phyloP scores from a whole-genome alignment of 2,888 invertebrate genomes.

The Lutraria lutraria region DNA sequence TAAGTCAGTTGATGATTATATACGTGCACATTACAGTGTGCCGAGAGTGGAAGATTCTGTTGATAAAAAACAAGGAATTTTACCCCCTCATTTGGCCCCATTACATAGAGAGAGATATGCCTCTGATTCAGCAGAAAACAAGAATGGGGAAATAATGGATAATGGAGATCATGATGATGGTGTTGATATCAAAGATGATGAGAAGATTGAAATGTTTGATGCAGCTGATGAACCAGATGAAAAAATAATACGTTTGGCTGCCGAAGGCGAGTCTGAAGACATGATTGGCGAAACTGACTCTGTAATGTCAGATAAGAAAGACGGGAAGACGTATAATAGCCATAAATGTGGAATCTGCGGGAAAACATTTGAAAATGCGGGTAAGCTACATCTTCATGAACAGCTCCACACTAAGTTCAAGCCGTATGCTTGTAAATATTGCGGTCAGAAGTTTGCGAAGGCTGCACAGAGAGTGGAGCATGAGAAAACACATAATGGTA shows the following conservation, averaged over 20 bases:
- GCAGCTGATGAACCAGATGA: slow-evolving; percentile 36
- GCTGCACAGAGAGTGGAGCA: slow-evolving; percentile 77
- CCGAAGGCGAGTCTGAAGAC: slow-evolving; percentile 8
- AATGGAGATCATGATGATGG: slow-evolving; percentile 38
- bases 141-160: background rate
- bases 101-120: slow-evolving; percentile 41
- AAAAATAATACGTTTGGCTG: background rate
- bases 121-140: slow-evolving; percentile 28
- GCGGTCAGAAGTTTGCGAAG: slow-evolving; percentile 78
- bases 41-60: slow-evolving; percentile 43
- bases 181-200: slow-evolving; percentile 37
- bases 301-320: slow-evolving; percentile 52
- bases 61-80: slow-evolving; percentile 31
- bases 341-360: slow-evolving; percentile 79
- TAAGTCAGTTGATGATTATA: slow-evolving; percentile 66
- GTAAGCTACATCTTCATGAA: slow-evolving; percentile 77
- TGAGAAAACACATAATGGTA: slow-evolving; percentile 75
- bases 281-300: slow-evolving; percentile 29
- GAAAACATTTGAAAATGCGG: slow-evolving; percentile 75
- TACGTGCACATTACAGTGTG: slow-evolving; percentile 59
- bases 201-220: slow-evolving; percentile 34
- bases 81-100: slow-evolving; percentile 37
- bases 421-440: slow-evolving; percentile 80
- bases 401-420: slow-evolving; percentile 79
- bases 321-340: slow-evolving; percentile 58